Evolutionary conservation across 2,888 invertebrate species (phyloP), one percentile per base, ranked within the genome.

Genomic region (Myathropa florea): DNA sequence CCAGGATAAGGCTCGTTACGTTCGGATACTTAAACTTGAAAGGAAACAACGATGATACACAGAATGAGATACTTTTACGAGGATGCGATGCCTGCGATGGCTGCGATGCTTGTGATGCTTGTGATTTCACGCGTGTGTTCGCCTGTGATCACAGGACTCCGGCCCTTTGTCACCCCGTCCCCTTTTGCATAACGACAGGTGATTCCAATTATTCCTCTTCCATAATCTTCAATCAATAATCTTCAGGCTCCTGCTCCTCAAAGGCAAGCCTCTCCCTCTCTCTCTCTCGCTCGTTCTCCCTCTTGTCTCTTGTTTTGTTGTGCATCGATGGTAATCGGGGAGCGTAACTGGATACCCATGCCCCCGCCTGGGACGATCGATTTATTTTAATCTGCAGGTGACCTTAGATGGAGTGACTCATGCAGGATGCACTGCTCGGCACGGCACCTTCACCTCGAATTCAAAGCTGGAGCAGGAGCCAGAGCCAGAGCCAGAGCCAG

Each of bases 1-100:
- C 73, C 68, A 76, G 80, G 71, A 84, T 80, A 75, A 71, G 60
- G 65, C 71, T 80, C 76, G 71, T 84, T 84, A 80, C 67, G 57
- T 76, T 55, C 75, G 76, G 65, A 72, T 84, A 76, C 84, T 84
- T 84, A 71, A 84, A 84, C 75, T 61, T 76, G 71, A 76, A 84
- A 71, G 75, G 76, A 60, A 70, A 36, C 72, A 60, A 23, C 18
- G 46, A 46, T 18, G 59, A 23, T 63, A 33, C 60, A 65, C 14
- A 59, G 36, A 60, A 23, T 24, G 24, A 57, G 76, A 72, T 59
- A 64, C 64, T 65, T 64, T 68, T 21, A 55, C 30, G n/a, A 4
- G 39, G n/a, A n/a, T 21, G 65, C n/a, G n/a, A n/a, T n/a, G n/a
- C n/a, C n/a, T n/a, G n/a, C n/a, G n/a, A n/a, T n/a, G n/a, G n/a